Percentiles rank a stretch among this genome's conserved stretches.
Conservation (phyloP, 2,797 vertebrate genomes). For the Myoxocephalus aenaeus region DNA sequence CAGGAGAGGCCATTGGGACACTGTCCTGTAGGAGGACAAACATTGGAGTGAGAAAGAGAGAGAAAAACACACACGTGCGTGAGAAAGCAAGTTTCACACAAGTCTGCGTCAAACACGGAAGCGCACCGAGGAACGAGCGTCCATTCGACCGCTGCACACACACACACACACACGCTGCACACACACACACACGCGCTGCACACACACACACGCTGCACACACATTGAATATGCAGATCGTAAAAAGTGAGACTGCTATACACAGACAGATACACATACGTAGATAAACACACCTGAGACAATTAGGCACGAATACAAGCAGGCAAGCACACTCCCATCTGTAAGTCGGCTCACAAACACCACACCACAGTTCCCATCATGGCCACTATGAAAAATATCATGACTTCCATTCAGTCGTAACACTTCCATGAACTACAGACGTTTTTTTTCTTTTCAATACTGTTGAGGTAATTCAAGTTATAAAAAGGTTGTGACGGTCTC, state of each 20-base stretch:
- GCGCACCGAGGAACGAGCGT: conserved; percentile 4
- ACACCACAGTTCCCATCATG: not conserved
- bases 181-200: not conserved
- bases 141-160: conserved; percentile 1
- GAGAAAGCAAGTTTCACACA: conserved; percentile 74
- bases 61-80: conserved; percentile 66
- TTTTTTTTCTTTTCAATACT: not conserved
- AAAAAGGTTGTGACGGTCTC: not conserved
- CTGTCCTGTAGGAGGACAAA: conserved; percentile 99
- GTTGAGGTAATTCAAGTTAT: not conserved
- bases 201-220: not conserved
- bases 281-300: conserved; percentile 5
- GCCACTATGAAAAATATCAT: not conserved
- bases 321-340: not conserved
- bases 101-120: conserved; percentile 50
- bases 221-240: not conserved
- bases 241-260: conserved; percentile 3
- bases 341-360: not conserved
- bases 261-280: too few species aligned
- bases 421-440: not conserved
- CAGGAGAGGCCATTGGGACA: conserved; percentile 99
- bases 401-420: not conserved
- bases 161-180: not conserved
- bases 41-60: conserved; percentile 86
- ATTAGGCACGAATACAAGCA: conserved; percentile 13